Conservation (phyloP, 1,140 invertebrate species). For the Nephotettix cincticeps region DNA sequence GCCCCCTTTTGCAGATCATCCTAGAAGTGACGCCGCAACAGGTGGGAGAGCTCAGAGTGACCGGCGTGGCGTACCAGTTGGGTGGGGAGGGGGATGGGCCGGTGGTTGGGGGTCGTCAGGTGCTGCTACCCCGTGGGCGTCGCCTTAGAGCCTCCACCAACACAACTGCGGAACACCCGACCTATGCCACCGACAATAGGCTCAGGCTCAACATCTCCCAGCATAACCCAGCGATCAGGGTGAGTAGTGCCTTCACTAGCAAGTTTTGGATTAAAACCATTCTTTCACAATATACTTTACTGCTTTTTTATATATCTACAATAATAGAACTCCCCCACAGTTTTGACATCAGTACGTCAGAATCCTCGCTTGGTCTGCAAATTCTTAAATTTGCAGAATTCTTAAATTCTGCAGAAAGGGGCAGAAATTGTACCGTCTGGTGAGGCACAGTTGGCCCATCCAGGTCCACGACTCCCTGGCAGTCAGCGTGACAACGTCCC, state of each 20-base stretch:
- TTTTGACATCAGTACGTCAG: too few relatives aligned
- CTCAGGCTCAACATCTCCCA: conserved; percentile 41
- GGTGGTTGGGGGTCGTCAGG: conserved; percentile 58
- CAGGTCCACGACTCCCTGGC: conserved; percentile 66
- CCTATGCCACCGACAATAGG: conserved; percentile 38
- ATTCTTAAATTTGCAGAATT: too few relatives aligned
- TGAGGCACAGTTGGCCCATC: conserved; percentile 67
- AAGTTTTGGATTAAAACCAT: too few relatives aligned
- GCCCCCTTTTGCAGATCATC: conserved; percentile 37
- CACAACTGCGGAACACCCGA: conserved; percentile 32
- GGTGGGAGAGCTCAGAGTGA: conserved; percentile 39
- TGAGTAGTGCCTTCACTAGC: conserved; percentile 47
- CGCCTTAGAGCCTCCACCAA: conserved; percentile 51
- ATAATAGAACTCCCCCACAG: too few relatives aligned
- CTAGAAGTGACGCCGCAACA: conserved; percentile 36
- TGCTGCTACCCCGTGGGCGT: conserved; percentile 56
- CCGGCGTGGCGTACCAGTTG: conserved; percentile 36
- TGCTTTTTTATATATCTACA: too few relatives aligned
- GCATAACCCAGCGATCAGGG: conserved; percentile 64
- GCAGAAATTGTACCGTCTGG: conserved; percentile 66
- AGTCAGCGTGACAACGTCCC: conserved; percentile 54
- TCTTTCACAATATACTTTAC: too few relatives aligned
- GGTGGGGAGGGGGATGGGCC: conserved; percentile 44
- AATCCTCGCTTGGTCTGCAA: too few relatives aligned
- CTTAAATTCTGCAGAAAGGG: too few relatives aligned